Evolutionary conservation across 2,888 invertebrate species (phyloP).

Genomic region (Eristalis arbustorum): DNA sequence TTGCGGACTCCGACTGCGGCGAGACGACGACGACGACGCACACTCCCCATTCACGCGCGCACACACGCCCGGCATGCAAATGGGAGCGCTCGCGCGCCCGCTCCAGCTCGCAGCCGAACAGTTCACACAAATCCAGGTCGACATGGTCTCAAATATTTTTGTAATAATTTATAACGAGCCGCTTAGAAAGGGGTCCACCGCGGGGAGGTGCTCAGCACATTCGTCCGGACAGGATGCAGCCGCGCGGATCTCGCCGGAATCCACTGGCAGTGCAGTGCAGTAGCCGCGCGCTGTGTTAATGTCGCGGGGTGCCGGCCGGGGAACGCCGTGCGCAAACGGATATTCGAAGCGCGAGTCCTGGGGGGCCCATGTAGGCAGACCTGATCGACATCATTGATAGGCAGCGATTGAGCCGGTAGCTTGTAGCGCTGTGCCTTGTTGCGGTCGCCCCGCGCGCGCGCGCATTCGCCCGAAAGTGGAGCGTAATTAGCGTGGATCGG

Average conservation of each 20-base stretch:
- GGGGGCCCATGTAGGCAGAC: slow-evolving; percentile 69
- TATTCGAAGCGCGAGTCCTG: slow-evolving; percentile 57
- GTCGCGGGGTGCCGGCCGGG: slow-evolving; percentile 13
- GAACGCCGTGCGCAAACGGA: neutral
- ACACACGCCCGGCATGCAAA: slow-evolving; percentile 49
- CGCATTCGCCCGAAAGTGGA: slow-evolving; percentile 52
- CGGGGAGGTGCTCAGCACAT: neutral
- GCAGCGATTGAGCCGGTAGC: slow-evolving; percentile 45
- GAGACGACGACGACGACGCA: slow-evolving; percentile 16
- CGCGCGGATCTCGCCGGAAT: slow-evolving; percentile 33
- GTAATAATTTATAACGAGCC: slow-evolving; percentile 69
- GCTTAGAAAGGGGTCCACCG: neutral
- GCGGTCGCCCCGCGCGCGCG: neutral
- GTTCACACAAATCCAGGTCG: slow-evolving; percentile 66
- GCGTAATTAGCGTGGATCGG: slow-evolving; percentile 67
- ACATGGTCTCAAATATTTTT: slow-evolving; percentile 71
- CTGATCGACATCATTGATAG: slow-evolving; percentile 70
- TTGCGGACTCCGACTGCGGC: slow-evolving; percentile 63
- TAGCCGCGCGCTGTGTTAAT: slow-evolving; percentile 56
- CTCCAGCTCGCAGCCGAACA: slow-evolving; percentile 13
- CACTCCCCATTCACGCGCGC: slow-evolving; percentile 1
- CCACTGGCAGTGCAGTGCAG: slow-evolving; percentile 59
- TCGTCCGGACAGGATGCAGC: neutral
- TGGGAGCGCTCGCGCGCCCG: slow-evolving; percentile 28
- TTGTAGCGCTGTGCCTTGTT: slow-evolving; percentile 18